A percentile compares a stretch with the other conserved stretches of the same genome.
These are phyloP conservation scores for Gouania willdenowi DNA, from an alignment of 2,797 vertebrate species.

Conservation along the genomic window DNA sequence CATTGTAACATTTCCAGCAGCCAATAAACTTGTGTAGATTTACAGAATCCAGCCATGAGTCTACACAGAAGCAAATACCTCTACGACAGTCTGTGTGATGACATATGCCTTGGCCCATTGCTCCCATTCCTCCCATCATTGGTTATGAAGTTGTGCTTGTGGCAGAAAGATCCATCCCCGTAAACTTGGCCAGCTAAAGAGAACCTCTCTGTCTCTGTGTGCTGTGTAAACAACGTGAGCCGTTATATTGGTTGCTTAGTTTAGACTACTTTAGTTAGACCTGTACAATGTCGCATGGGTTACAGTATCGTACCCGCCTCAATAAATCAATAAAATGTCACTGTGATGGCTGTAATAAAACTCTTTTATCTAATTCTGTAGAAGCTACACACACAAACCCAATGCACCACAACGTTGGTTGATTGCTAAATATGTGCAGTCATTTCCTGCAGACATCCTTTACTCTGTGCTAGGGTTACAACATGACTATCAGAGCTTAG, in stretches of 20 bases:
- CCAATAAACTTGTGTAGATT: conserved; percentile 33
- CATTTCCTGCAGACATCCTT: conserved; percentile 35
- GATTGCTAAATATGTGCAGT: conserved; percentile 50
- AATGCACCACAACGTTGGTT: too few relatives aligned
- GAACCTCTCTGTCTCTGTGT: conserved; percentile 23
- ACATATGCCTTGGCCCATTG: conserved; percentile 33
- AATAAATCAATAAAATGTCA: too few relatives aligned
- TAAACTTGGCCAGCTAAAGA: conserved; percentile 20
- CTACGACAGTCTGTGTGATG: not conserved
- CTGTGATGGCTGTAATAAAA: too few relatives aligned
- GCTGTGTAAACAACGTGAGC: conserved; percentile 12
- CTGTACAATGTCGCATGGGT: too few relatives aligned
- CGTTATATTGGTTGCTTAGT: not conserved
- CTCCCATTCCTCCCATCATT: conserved; percentile 14
- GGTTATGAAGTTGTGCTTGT: conserved; percentile 10
- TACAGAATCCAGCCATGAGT: conserved; percentile 16
- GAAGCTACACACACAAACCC: not conserved
- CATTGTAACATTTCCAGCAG: too few relatives aligned
- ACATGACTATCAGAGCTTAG: too few relatives aligned
- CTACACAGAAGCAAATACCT: conserved; percentile 23
- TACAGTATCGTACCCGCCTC: too few relatives aligned
- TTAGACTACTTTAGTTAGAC: not conserved
- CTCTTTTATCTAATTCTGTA: too few relatives aligned
- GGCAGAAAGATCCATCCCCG: conserved; percentile 4
- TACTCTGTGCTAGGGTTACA: conserved; percentile 31